Base-by-base conservation (phyloP, 2,797 vertebrate species). In the Phrynocephalus vlangalii region DNA sequence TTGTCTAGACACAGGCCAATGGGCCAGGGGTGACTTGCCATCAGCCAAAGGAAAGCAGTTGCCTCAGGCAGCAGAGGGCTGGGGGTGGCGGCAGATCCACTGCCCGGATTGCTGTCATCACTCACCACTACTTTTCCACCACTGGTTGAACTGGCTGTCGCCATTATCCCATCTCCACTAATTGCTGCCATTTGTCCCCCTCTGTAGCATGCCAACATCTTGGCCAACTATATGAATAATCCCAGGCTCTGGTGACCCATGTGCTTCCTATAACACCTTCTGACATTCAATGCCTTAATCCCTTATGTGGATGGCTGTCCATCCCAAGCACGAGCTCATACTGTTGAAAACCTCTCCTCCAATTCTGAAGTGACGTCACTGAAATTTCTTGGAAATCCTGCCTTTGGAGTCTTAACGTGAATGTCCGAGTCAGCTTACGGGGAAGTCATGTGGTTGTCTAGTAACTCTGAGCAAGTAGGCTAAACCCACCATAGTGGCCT, bases 321-420 rank as follows among this genome's bases (percentile, higher is more conserved):
- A 28, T 15, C 67, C 11, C 80, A 90, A 56, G 89, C 72, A 89
- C 89, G n/a, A 1, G 80, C 85, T 88, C 26, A 79, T 70, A 86
- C 91, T 89, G 82, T 91, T 77, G 89, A 91, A 86, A 91, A 88
- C 56, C 30, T 71, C 83, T 90, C 88, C 85, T 82, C 78, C 84
- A 70, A 79, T 33, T 71, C 48, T 84, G 18, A 78, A 52, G 28
- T 78, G 28, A 79, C 77, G 4, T 86, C 79, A 63, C 33, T 82
- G 15, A 84, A 76, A 90, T 84, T 87, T 88, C 76, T 81, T 50
- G 75, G 89, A 86, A 91, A 50, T 52, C 20, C 1, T 20, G 13
- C 81, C 79, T 87, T 77, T 28, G 79, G 67, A 33, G 11, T 89
- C 87, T 33, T 11, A 26, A 56, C 20, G 26, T 0, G 11, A 78